Evolutionary conservation across 2,113 vertebrate genomes (phyloP), one percentile per base, ranked within the genome.

Genomic region (Eulemur rufifrons): DNA sequence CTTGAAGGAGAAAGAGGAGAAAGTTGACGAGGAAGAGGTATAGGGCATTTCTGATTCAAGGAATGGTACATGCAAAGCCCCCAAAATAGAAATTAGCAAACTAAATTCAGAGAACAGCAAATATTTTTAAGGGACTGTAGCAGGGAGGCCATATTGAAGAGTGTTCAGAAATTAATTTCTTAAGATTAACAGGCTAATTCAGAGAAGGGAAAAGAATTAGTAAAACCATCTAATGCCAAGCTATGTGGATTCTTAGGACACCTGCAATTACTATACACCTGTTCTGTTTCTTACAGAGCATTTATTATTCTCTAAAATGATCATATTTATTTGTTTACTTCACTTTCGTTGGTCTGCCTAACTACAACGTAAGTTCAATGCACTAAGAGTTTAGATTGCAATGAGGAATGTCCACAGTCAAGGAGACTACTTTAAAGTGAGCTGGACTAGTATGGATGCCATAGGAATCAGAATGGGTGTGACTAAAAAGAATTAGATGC

Each of bases 1-100:
- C 97, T 97, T 94, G 34, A 96, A 42, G 32, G 61, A 88, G 34
- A 11, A 94, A 69, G 15, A 39, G 13, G 73, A 95, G 25, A 85
- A 96, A 94, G 52, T 83, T 45, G 68, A 81, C 32, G 39, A 89
- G 71, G 66, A 37, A 37, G 37, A 86, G 34, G 8, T 15, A 5
- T 2, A 84, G 82, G 69, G 12, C 15, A 92, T 25, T 81, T 73
- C 34, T n/a, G 18, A 52, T n/a, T 95, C 37, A 81, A 91, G 56
- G 11, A 68, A 78, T 71, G 21, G 20, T 45, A 37, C 14, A 80
- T 17, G 13, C 32, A 77, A 63, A 95, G 27, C 6, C 32, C 59
- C n/a, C 3, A 71, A 81, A 82, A 56, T 7, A 45, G 45, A 74
- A 89, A 89, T 73, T 64, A 91, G 77, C 29, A 66, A 47, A 68